phyloP scores from a whole-genome alignment of 2,113 vertebrate genomes.

The Coreoperca whiteheadi region DNA sequence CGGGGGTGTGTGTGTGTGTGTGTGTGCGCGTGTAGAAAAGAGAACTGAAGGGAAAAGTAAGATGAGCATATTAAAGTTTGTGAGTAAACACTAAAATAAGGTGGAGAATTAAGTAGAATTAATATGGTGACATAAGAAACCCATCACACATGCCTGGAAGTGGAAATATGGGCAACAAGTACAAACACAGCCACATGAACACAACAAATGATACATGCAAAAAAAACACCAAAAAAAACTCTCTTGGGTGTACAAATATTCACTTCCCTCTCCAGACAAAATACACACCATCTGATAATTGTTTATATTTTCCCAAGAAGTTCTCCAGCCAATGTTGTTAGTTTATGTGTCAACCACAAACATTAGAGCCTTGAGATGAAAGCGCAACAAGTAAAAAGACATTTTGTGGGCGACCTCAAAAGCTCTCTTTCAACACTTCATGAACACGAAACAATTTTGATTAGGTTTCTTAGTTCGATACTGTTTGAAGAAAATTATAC shows the following conservation, averaged over 20 bases:
- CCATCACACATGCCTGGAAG: conserved; percentile 24
- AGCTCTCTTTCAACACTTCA: not conserved
- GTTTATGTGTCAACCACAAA: conserved; percentile 38
- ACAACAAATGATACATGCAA: conserved; percentile 4
- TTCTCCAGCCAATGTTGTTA: conserved; percentile 3
- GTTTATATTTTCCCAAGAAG: conserved; percentile 40
- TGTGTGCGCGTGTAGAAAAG: too few species aligned
- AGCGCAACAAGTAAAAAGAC: not conserved
- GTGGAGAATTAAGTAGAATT: too few species aligned
- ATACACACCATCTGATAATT: conserved; percentile 26
- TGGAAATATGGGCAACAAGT: conserved; percentile 31
- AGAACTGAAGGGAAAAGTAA: too few species aligned
- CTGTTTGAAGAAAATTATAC: not conserved
- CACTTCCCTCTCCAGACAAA: conserved; percentile 16
- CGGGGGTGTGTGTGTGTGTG: too few species aligned
- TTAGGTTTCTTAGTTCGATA: not conserved
- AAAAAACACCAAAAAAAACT: conserved; percentile 40
- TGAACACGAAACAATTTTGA: not conserved
- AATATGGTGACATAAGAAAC: too few species aligned
- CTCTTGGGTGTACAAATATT: conserved; percentile 31
- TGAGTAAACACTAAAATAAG: too few species aligned
- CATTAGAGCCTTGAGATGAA: conserved; percentile 10
- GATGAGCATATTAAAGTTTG: too few species aligned
- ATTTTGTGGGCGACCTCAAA: not conserved
- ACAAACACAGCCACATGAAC: not conserved